Evolutionary conservation across 2,113 vertebrate species (phyloP).

Genomic region (Nothobranchius kuhntae): DNA sequence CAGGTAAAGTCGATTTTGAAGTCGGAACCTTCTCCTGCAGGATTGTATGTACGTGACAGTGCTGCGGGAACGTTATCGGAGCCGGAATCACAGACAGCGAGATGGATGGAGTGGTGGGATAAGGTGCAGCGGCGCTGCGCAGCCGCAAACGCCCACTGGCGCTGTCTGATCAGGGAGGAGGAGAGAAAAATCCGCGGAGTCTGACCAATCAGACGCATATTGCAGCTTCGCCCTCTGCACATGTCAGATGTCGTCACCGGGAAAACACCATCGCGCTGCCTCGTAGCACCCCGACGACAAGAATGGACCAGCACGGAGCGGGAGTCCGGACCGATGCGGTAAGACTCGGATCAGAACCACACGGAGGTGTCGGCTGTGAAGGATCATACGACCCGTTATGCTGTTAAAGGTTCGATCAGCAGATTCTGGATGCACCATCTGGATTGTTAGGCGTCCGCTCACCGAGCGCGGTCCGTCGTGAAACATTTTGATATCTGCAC

Average conservation of each 20-base stretch:
- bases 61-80: neutral
- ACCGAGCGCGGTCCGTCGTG: neutral
- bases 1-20: too few species aligned
- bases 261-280: constrained; percentile 45
- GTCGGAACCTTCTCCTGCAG: too few species aligned
- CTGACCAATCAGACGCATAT: constrained; percentile 56
- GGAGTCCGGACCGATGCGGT: constrained; percentile 67
- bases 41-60: neutral
- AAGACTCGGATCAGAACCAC: constrained; percentile 43
- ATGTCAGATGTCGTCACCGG: constrained; percentile 66
- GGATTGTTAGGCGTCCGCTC: too few species aligned
- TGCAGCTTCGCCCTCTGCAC: constrained; percentile 47
- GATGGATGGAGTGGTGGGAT: too few species aligned
- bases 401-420: too few species aligned
- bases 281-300: constrained; percentile 15
- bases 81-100: too few species aligned
- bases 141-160: constrained; percentile 51
- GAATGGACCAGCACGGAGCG: constrained; percentile 52
- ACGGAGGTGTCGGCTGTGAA: neutral
- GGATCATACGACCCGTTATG: too few species aligned
- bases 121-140: constrained; percentile 29
- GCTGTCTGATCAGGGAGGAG: constrained; percentile 31
- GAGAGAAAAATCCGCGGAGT: constrained; percentile 18
- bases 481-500: constrained; percentile 8
- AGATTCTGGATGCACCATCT: too few species aligned